A percentile compares a stretch with the other conserved stretches of the same genome.
Evolutionary conservation across 1,140 invertebrate genomes (phyloP).

Genomic region (Drosophila subpulchrella): DNA sequence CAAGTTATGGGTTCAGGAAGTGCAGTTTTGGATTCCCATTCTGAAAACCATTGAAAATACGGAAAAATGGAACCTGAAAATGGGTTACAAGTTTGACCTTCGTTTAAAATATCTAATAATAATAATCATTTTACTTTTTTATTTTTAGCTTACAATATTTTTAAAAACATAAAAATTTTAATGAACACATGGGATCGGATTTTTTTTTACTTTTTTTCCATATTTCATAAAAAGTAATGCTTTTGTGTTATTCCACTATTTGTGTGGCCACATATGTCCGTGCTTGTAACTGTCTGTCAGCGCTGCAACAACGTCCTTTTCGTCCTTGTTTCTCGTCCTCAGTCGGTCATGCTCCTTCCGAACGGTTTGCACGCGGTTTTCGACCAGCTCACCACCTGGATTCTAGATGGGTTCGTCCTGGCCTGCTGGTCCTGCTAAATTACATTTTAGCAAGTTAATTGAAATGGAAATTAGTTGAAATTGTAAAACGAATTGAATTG

Average conservation of each 20-base stretch:
- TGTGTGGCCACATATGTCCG: slow-evolving; percentile 1
- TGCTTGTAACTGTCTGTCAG: slow-evolving; percentile 31
- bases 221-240: too few species aligned
- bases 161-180: too few species aligned
- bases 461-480: slow-evolving; percentile 85
- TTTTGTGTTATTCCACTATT: not conserved
- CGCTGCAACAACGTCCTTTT: slow-evolving; percentile 38
- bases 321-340: slow-evolving; percentile 29
- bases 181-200: too few species aligned
- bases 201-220: too few species aligned
- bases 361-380: slow-evolving; percentile 58
- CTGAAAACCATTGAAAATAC: too few species aligned
- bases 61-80: too few species aligned
- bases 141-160: too few species aligned
- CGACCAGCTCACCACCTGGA: slow-evolving; percentile 38
- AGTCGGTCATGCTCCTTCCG: slow-evolving; percentile 36
- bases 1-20: too few species aligned
- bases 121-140: too few species aligned
- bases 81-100: too few species aligned
- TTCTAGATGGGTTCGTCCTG: slow-evolving; percentile 10
- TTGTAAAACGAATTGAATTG: slow-evolving; percentile 85
- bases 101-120: too few species aligned
- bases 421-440: slow-evolving; percentile 68
- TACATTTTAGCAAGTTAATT: slow-evolving; percentile 84
- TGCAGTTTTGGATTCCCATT: too few species aligned